Evolutionary conservation across 2,113 vertebrate species (phyloP), one percentile per base, ranked within the genome.

Genomic region (Sterrhoptilus dennistouni): DNA sequence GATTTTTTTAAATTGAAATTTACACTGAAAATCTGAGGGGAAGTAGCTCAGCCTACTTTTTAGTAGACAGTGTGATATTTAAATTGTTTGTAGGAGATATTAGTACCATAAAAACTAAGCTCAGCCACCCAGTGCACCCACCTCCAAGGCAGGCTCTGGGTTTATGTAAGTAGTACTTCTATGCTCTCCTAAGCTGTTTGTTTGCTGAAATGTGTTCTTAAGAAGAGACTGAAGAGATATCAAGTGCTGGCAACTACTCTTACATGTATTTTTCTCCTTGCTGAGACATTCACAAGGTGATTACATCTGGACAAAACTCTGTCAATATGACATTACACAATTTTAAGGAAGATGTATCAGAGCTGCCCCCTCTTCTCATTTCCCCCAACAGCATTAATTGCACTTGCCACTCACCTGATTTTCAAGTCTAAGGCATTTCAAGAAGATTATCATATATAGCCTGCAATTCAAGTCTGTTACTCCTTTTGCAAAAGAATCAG

Each of bases 401-500:
- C 17, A 27, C 49, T 80, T 96, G 86, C 33, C 82, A 82, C 45
- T 82, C 87, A 83, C n/a, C 20, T 84, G 53, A 75, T 88, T 96
- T 93, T 65, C 36, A 25, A 45, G 54, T 95, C 93, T 76, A 22
- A 82, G 71, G 24, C 11, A 66, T 92, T 89, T 94, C 38, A 68
- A 77, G 50, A 90, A 80, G 64, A 89, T 76, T 91, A 60, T 78
- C 66, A 91, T 95, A 91, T 96, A 86, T 36, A 82, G 70, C 68
- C 83, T 92, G 31, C 23, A 83, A 68, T 89, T 90, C 87, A 92
- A 93, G 72, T 45, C 70, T 88, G 36, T 78, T 96, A 93, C 68
- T 97, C 52, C 65, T 84, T 81, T 97, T 76, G 75, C 94, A 92
- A 86, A 97, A 96, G 85, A 97, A 96, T 74, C 91, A 95, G 75